phyloP scores from a whole-genome alignment of 2,888 invertebrate genomes.

The Labia minor region DNA sequence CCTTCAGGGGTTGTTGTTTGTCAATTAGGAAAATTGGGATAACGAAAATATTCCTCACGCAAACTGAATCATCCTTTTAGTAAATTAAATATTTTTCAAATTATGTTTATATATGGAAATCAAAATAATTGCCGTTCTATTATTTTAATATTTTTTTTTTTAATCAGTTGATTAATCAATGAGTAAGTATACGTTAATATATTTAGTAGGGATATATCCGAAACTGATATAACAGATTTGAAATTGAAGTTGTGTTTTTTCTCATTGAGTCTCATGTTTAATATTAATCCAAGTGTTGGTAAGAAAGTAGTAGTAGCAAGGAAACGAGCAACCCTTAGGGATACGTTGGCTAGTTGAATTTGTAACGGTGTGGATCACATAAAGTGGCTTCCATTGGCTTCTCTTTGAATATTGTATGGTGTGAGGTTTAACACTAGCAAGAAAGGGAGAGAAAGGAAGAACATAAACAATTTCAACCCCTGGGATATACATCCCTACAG shows the following conservation, averaged over 20 bases:
- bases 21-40: constrained; percentile 2
- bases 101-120: too few relatives aligned
- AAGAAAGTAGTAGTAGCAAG: too few relatives aligned
- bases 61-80: constrained; percentile 13
- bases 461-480: constrained; percentile 1
- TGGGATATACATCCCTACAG: background rate
- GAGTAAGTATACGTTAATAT: too few relatives aligned
- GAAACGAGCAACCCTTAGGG: too few relatives aligned
- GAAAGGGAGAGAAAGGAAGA: background rate
- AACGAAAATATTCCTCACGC: constrained; percentile 1
- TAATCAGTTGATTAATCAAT: too few relatives aligned
- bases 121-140: too few relatives aligned
- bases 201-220: too few relatives aligned
- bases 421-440: background rate
- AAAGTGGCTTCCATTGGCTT: background rate
- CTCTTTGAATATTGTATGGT: background rate
- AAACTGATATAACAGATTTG: too few relatives aligned
- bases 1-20: constrained; percentile 3
- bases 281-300: too few relatives aligned
- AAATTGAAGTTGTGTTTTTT: too few relatives aligned
- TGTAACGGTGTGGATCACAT: background rate
- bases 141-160: too few relatives aligned
- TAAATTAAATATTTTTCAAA: background rate
- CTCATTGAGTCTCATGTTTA: too few relatives aligned
- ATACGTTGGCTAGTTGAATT: background rate